A percentile compares a stretch with the other conserved stretches of the same genome.
Evolutionary conservation across 2,797 vertebrate species (phyloP).

Genomic region (Furcifer pardalis): DNA sequence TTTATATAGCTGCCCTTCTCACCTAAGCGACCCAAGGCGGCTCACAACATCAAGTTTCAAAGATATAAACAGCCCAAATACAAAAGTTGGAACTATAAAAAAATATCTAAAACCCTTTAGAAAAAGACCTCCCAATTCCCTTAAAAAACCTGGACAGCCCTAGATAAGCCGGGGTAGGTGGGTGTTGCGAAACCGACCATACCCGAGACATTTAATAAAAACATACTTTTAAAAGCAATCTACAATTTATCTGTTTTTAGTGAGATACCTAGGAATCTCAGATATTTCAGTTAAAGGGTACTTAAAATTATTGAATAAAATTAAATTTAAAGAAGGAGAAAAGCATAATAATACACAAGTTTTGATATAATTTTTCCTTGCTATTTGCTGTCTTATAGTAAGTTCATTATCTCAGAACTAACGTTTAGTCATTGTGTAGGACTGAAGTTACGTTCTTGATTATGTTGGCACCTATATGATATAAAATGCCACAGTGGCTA

Average conservation of each 20-base stretch:
- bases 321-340: slow-evolving; percentile 36
- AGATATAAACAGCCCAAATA: no score
- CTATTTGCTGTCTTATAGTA: slow-evolving; percentile 52
- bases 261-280: neutral
- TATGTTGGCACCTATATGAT: slow-evolving; percentile 46
- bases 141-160: no score
- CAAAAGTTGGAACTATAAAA: no score
- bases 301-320: slow-evolving; percentile 10
- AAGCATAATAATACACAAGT: neutral
- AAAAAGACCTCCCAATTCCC: no score
- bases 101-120: no score
- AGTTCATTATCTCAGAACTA: slow-evolving; percentile 34
- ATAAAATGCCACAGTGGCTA: slow-evolving; percentile 49
- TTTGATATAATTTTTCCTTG: slow-evolving; percentile 53
- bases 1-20: no score
- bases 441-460: slow-evolving; percentile 5
- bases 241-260: neutral
- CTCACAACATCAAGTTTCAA: no score
- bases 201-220: no score
- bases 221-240: neutral
- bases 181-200: no score
- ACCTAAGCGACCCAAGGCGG: no score
- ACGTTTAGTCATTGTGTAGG: slow-evolving; percentile 14
- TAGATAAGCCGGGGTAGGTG: no score
- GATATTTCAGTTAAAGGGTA: neutral